Evolutionary conservation across 2,797 vertebrate species (phyloP), one percentile per base, ranked within the genome.

Genomic region (Spea hammondii): DNA sequence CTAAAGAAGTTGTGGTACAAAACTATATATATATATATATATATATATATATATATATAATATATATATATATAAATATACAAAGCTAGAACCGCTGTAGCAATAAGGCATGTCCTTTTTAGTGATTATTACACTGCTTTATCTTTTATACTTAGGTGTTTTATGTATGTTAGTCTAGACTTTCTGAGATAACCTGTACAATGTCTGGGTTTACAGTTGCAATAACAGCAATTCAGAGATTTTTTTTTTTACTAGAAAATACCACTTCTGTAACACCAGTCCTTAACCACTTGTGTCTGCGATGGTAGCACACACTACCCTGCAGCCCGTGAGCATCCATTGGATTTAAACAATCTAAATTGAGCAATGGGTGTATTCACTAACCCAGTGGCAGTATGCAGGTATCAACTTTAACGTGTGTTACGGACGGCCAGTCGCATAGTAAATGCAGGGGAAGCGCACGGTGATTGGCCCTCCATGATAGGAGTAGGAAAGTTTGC

Each of bases 41-140:
- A 17, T 65, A 57, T 65, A 71, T 76, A 80, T 79, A 80, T 72
- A 80, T 14, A 73, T 69, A 72, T 74, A 82, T n/a, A 70, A 79
- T 67, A 73, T 1, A 17, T 65, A 57, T 65, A 71, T 76, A 80
- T 79, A 80, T 72, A 80, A 45, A 73, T 69, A 72, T 74, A 82
- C 78, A 86, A 88, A 89, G 85, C 84, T 88, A 89, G 86, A 87
- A 88, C 83, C 84, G 83, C 85, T 88, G 85, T 86, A 87, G 86
- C 88, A 86, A 87, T 89, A 89, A 89, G 77, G 83, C 90, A 91
- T 91, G 90, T 89, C 90, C 89, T 90, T 90, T 88, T 89, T 90
- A 86, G 88, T 86, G 90, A 90, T 85, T 90, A 87, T 90, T 89
- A 90, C 88, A 88, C 85, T 91, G 89, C 86, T 87, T 88, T 88